A percentile compares a stretch with the other conserved stretches of the same genome.
Conservation (phyloP, 2,113 vertebrate genomes). For the Herpetotheres cachinnans region DNA sequence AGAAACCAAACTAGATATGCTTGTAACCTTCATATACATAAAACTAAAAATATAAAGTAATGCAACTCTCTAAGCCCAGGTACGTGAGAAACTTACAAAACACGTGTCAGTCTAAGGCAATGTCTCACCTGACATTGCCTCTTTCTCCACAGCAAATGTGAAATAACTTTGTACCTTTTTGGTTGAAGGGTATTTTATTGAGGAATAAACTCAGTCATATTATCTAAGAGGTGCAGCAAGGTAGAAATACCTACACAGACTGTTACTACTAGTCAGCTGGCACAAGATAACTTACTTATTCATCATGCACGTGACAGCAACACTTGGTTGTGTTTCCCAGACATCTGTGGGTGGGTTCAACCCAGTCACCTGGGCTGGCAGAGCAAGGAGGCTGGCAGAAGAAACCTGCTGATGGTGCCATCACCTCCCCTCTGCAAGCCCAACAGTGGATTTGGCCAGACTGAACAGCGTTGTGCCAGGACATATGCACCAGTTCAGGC, state of each 20-base stretch:
- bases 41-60: neutral
- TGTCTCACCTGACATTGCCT: neutral
- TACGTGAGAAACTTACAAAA: neutral
- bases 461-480: neutral
- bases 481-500: neutral
- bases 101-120: neutral
- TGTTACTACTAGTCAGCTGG: neutral
- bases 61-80: neutral
- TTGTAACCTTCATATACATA: neutral
- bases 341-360: neutral
- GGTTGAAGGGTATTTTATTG: neutral
- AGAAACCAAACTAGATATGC: neutral
- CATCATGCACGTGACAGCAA: neutral
- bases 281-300: neutral
- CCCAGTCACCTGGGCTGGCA: neutral
- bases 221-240: neutral
- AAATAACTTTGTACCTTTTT: neutral
- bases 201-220: neutral
- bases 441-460: neutral
- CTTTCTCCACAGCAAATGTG: neutral
- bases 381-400: neutral
- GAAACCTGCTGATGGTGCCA: neutral
- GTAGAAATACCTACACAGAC: neutral
- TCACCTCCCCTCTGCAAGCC: neutral
- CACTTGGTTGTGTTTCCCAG: neutral